Conservation (phyloP, 2,888 invertebrate genomes). For the Tachina grossa region DNA sequence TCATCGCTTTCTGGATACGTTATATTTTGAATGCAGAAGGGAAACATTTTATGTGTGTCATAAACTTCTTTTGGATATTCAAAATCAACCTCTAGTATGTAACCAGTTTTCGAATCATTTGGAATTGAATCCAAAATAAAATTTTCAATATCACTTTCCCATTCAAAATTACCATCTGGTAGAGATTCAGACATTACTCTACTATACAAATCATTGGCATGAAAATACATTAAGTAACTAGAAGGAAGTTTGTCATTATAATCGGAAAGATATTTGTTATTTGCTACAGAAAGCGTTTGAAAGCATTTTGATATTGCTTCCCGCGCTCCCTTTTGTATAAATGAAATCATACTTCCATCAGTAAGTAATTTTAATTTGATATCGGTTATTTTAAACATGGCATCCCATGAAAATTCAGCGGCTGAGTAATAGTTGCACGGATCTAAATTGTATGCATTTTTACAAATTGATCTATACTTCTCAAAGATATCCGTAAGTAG, state of each 20-base stretch:
- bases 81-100: slow-evolving; percentile 73
- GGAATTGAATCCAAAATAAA: neutral
- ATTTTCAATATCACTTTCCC: slow-evolving; percentile 11
- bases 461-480: slow-evolving; percentile 74
- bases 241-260: slow-evolving; percentile 73
- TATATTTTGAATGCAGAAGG: slow-evolving; percentile 43
- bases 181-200: slow-evolving; percentile 73
- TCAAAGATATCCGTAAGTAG: slow-evolving; percentile 77
- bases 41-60: slow-evolving; percentile 27
- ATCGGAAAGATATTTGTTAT: slow-evolving; percentile 78
- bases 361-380: slow-evolving; percentile 77
- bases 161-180: slow-evolving; percentile 72
- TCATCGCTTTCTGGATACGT: neutral
- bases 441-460: slow-evolving; percentile 39
- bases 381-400: slow-evolving; percentile 77
- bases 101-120: slow-evolving; percentile 64
- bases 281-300: slow-evolving; percentile 76
- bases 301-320: slow-evolving; percentile 77
- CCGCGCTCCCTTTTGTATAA: slow-evolving; percentile 76
- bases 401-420: slow-evolving; percentile 76
- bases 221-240: slow-evolving; percentile 65
- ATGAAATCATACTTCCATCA: slow-evolving; percentile 77
- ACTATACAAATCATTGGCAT: slow-evolving; percentile 71
- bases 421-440: slow-evolving; percentile 29
- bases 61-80: slow-evolving; percentile 25